Evolutionary conservation across 2,888 invertebrate genomes (phyloP).

Genomic region (Troides oblongomaculatus): DNA sequence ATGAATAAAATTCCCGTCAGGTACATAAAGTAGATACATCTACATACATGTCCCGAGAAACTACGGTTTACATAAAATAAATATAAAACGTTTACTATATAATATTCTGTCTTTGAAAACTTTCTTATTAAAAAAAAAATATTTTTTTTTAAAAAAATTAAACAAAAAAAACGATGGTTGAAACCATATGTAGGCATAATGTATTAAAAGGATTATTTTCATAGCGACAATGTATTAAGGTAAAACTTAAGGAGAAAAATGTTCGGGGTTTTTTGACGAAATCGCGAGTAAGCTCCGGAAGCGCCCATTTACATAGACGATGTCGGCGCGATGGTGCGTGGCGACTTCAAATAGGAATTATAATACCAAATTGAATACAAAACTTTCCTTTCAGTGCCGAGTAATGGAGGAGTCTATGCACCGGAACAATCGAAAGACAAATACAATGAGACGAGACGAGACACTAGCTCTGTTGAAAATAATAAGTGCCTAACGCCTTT

Average conservation of each 20-base stretch:
- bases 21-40: slow-evolving; percentile 63
- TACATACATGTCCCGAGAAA: slow-evolving; percentile 64
- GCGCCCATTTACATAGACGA: slow-evolving; percentile 79
- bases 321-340: slow-evolving; percentile 79
- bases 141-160: too few species aligned
- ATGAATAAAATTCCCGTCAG: slow-evolving; percentile 75
- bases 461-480: slow-evolving; percentile 73
- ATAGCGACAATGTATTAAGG: slow-evolving; percentile 36
- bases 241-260: slow-evolving; percentile 38
- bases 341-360: slow-evolving; percentile 81
- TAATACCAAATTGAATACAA: slow-evolving; percentile 82
- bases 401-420: slow-evolving; percentile 80
- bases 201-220: neutral
- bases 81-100: neutral
- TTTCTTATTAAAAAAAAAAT: too few species aligned
- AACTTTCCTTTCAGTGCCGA: slow-evolving; percentile 81
- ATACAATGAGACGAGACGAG: slow-evolving; percentile 74
- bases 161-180: neutral
- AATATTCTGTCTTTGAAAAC: too few species aligned
- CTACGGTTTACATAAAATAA: slow-evolving; percentile 37
- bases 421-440: slow-evolving; percentile 80
- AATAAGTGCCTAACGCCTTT: slow-evolving; percentile 78
- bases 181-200: neutral
- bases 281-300: slow-evolving; percentile 74
- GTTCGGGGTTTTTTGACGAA: slow-evolving; percentile 58